phyloP scores from a whole-genome alignment of 2,888 invertebrate genomes.

The Cerceris rybyensis region DNA sequence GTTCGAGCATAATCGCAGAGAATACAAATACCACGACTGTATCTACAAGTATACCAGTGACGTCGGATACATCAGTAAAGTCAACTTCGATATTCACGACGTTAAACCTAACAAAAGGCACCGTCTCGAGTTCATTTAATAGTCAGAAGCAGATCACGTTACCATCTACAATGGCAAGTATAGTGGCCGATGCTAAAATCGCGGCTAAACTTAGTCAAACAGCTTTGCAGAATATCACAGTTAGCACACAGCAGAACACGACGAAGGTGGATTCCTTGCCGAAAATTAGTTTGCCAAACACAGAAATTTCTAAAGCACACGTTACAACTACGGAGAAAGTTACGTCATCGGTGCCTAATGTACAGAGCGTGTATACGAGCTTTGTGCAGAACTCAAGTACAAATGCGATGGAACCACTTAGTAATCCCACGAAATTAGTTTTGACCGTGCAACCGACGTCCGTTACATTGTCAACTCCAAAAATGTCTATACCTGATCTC shows the following conservation, averaged over 20 bases:
- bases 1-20: conserved; percentile 20
- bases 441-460: conserved; percentile 72
- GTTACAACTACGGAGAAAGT: conserved; percentile 25
- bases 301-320: conserved; percentile 39
- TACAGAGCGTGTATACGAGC: conserved; percentile 38
- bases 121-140: conserved; percentile 51
- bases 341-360: conserved; percentile 17
- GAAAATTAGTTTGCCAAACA: conserved; percentile 23
- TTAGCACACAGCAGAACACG: conserved; percentile 30
- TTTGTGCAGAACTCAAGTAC: conserved; percentile 33
- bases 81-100: conserved; percentile 36
- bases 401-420: conserved; percentile 23
- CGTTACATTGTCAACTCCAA: conserved; percentile 71
- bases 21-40: conserved; percentile 22
- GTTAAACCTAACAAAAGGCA: conserved; percentile 51
- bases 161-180: conserved; percentile 69
- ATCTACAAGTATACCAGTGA: neutral
- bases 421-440: conserved; percentile 65
- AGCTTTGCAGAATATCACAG: conserved; percentile 57
- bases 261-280: conserved; percentile 32
- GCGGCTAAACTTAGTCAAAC: conserved; percentile 74
- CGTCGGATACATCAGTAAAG: conserved; percentile 38
- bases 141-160: conserved; percentile 61
- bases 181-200: conserved; percentile 76
- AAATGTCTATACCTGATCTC: conserved; percentile 73